Evolutionary conservation across 2,888 invertebrate species (phyloP).

Genomic region (Drosophila vallismaia): DNA sequence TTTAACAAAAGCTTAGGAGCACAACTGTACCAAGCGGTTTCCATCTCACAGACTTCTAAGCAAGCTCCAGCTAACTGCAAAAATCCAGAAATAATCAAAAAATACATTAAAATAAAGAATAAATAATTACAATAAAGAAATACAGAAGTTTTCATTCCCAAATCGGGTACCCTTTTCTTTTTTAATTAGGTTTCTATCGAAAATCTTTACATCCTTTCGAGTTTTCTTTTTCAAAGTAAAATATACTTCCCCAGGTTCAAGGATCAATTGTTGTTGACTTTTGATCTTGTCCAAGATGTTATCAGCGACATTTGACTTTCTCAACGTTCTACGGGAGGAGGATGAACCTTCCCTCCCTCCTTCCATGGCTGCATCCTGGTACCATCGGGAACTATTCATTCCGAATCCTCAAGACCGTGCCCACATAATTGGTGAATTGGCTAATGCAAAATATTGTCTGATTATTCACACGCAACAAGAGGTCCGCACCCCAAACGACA

Average conservation of each 20-base stretch:
- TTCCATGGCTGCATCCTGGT: conserved; percentile 7
- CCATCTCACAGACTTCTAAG: neutral
- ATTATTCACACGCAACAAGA: conserved; percentile 67
- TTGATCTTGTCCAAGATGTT: conserved; percentile 57
- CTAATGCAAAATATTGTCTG: conserved; percentile 71
- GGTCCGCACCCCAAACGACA: conserved; percentile 8
- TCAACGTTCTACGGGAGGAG: neutral
- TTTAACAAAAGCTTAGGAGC: conserved; percentile 63
- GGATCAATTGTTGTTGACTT: conserved; percentile 59
- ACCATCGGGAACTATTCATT: too few relatives aligned
- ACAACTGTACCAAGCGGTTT: conserved; percentile 62
- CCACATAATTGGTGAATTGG: conserved; percentile 69
- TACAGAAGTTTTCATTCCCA: too few relatives aligned
- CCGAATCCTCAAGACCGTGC: conserved; percentile 29
- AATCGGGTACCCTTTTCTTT: neutral
- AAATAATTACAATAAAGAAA: too few relatives aligned
- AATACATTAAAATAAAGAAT: neutral
- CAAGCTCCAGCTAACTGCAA: neutral
- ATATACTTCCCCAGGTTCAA: conserved; percentile 18
- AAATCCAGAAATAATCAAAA: neutral
- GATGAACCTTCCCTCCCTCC: neutral
- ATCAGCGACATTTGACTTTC: conserved; percentile 56
- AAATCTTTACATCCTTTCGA: neutral
- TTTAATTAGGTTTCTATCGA: neutral
- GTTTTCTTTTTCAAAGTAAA: neutral